Percentiles rank a stretch among this genome's conserved stretches.
Evolutionary conservation across 2,888 invertebrate genomes (phyloP).

Genomic region (Tipula confusa): DNA sequence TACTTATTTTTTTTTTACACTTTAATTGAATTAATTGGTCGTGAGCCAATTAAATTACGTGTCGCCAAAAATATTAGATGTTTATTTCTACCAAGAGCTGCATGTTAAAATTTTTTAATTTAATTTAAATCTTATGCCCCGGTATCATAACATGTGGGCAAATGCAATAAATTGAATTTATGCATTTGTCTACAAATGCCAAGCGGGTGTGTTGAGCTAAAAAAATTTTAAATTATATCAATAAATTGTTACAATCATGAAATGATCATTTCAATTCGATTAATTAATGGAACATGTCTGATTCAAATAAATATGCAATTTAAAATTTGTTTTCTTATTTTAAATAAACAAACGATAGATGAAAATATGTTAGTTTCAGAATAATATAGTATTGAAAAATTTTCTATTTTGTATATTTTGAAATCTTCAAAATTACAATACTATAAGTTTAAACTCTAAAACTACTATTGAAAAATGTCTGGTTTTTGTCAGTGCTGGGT

Average conservation of each 20-base stretch:
- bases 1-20: background rate
- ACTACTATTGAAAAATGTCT: too few species aligned
- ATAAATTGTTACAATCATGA: background rate
- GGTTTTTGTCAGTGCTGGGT: too few species aligned
- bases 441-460: too few species aligned
- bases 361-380: background rate
- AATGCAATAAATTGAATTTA: background rate
- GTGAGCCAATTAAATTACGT: background rate
- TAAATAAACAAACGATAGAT: background rate
- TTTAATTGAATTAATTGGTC: conserved; percentile 20
- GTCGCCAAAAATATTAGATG: background rate
- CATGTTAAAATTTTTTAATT: background rate
- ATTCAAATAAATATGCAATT: background rate
- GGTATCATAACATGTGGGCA: background rate
- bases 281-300: background rate
- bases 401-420: too few species aligned
- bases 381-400: background rate
- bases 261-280: background rate
- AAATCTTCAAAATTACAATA: too few species aligned
- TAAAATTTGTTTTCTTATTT: background rate
- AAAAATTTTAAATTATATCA: background rate
- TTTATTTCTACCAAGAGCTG: background rate
- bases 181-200: background rate
- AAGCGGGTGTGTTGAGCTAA: background rate
- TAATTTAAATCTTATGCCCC: background rate